A percentile compares a stretch with the other conserved stretches of the same genome.
Evolutionary conservation across 2,113 vertebrate species (phyloP).

Genomic region (Synchiropus splendidus): DNA sequence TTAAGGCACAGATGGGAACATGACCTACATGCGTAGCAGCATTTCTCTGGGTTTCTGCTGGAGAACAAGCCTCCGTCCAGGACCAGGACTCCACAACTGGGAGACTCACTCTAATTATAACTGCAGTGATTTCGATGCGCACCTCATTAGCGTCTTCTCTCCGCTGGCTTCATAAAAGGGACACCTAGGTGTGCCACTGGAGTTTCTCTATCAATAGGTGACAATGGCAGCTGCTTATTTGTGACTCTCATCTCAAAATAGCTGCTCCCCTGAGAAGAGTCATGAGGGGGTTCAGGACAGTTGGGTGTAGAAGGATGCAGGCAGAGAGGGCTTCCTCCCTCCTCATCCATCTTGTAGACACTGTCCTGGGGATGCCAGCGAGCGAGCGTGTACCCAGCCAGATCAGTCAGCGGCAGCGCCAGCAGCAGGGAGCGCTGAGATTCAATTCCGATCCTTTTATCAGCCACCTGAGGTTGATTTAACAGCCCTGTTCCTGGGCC

Average conservation of each 20-base stretch:
- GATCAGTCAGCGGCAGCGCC: slow-evolving; percentile 20
- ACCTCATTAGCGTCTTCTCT: slow-evolving; percentile 57
- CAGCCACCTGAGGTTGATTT: slow-evolving; percentile 65
- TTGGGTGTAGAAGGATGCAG: slow-evolving; percentile 6
- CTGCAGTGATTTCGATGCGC: slow-evolving; percentile 52
- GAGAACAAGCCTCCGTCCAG: slow-evolving; percentile 59
- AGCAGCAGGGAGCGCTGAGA: slow-evolving; percentile 35
- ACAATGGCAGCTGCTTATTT: slow-evolving; percentile 10
- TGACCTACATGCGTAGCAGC: slow-evolving; percentile 74
- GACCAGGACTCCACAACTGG: slow-evolving; percentile 64
- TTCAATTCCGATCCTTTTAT: slow-evolving; percentile 56
- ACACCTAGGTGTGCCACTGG: slow-evolving; percentile 19
- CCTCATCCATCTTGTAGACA: slow-evolving; percentile 51
- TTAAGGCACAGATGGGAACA: slow-evolving; percentile 72
- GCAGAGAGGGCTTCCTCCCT: slow-evolving; percentile 39
- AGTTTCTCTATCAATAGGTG: slow-evolving; percentile 32
- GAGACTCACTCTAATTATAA: slow-evolving; percentile 64
- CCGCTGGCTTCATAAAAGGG: slow-evolving; percentile 48
- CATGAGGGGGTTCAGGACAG: slow-evolving; percentile 21
- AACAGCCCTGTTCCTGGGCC: slow-evolving; percentile 19
- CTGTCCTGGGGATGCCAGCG: slow-evolving; percentile 30
- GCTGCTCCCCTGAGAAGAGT: slow-evolving; percentile 15
- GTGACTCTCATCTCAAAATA: slow-evolving; percentile 27
- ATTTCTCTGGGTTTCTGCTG: slow-evolving; percentile 59
- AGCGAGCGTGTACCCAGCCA: slow-evolving; percentile 18